Evolutionary conservation across 2,888 invertebrate species (phyloP), one percentile per base, ranked within the genome.

Genomic region (Cylloceria caligata): DNA sequence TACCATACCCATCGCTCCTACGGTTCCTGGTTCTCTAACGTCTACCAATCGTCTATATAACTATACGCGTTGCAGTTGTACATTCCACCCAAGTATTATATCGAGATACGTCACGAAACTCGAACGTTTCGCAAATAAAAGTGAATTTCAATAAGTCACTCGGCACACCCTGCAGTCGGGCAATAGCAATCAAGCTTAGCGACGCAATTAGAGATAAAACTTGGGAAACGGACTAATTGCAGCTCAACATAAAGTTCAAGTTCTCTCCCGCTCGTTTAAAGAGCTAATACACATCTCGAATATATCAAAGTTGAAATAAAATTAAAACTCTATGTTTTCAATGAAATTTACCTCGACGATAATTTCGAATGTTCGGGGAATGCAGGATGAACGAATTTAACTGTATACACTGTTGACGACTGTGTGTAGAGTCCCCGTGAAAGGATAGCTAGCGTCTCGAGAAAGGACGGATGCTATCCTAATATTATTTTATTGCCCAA

Each of bases 151-250:
- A 71, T 57, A 30, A 42, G 69, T 71, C 55, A 24, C 42, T 39
- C 64, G 24, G 21, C 13, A 11, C 34, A 11, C 21, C 57, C 57
- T 4, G 36, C 30, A 19, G 19, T 60, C 34, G 60, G 60, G 19
- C 60, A 60, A 60, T 60, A 65, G 78, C 47, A 52, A 57, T 57
- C 42, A 69, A 57, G 52, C 52, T 52, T 52, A 74, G 76, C 80
- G 75, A 64, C 71, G 75, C 34, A 80, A 80, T 80, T 80, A 76
- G 71, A 75, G 60, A 57, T 76, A 69, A 80, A 76, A 82, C 67
- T 82, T 49, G 60, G n/a, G 67, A 60, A 72, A 79, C 60, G 82
- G 60, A 68, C 82, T 82, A 82, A 82, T 82, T 82, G 79, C 80
- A 65, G 39, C 71, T 71, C 49, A 60, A 75, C 80, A 42, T 57